Conservation (phyloP, 2,888 invertebrate species). For the Cerceris ruficornis region DNA sequence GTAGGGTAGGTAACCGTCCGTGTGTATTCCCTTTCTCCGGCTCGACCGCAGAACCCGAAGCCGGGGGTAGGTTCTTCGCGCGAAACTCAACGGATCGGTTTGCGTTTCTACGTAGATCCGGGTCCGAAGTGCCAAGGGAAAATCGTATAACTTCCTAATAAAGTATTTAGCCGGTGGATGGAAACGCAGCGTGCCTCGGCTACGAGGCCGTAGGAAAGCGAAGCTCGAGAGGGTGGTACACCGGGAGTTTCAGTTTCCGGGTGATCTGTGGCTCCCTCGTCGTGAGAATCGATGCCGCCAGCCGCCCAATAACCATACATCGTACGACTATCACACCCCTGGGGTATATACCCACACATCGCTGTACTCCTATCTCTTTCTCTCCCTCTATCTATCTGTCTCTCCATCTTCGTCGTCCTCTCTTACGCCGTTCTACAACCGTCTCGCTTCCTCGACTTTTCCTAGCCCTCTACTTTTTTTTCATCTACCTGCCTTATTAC, state of each 20-base stretch:
- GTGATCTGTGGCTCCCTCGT: conserved; percentile 81
- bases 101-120: conserved; percentile 45
- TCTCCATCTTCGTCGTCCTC: conserved; percentile 14
- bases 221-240: conserved; percentile 57
- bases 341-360: conserved; percentile 68
- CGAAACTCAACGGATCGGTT: conserved; percentile 28
- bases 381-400: conserved; percentile 27
- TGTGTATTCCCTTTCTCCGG: neutral
- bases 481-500: conserved; percentile 74
- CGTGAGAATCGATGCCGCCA: conserved; percentile 81
- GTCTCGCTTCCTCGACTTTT: conserved; percentile 19
- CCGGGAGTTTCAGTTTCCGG: conserved; percentile 79
- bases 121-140: conserved; percentile 60
- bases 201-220: conserved; percentile 20
- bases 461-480: conserved; percentile 16
- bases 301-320: conserved; percentile 81
- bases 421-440: conserved; percentile 17
- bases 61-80: neutral
- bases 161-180: conserved; percentile 75
- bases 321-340: conserved; percentile 79
- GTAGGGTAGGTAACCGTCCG: neutral
- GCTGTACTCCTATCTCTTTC: conserved; percentile 38
- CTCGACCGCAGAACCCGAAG: neutral
- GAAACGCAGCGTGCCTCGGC: conserved; percentile 43
- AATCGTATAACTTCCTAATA: conserved; percentile 76